Conservation (phyloP, 2,888 invertebrate species). For the Drosophila mimetica region DNA sequence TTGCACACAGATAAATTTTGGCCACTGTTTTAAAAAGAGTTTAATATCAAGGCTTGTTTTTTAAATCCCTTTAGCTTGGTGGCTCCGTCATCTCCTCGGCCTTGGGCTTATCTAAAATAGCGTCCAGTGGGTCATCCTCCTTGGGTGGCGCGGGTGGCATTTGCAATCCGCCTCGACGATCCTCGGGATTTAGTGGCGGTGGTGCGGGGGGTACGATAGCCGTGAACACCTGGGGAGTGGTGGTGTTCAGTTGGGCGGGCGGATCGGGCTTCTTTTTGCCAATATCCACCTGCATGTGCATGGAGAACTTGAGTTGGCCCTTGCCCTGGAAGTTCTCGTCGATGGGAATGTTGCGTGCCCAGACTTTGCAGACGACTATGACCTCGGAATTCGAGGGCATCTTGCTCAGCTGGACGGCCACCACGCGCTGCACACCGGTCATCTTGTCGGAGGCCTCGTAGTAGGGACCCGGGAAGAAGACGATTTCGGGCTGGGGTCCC, state of each 20-base stretch:
- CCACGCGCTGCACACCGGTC: constrained; percentile 34
- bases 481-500: constrained; percentile 7
- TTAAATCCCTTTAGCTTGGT: neutral
- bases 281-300: constrained; percentile 22
- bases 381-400: constrained; percentile 33
- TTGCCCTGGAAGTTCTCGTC: constrained; percentile 31
- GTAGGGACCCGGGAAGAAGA: constrained; percentile 56
- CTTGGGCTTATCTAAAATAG: neutral
- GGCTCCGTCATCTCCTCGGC: neutral
- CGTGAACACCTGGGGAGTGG: neutral
- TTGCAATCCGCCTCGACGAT: neutral
- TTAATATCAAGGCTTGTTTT: too few relatives aligned
- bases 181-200: neutral
- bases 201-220: neutral
- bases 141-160: neutral
- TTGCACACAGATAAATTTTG: too few relatives aligned
- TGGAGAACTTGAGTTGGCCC: constrained; percentile 45
- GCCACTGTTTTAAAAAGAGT: too few relatives aligned
- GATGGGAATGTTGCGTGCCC: constrained; percentile 63
- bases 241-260: neutral
- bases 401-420: constrained; percentile 52
- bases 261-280: neutral
- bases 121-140: neutral
- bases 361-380: constrained; percentile 42
- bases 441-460: constrained; percentile 36